A percentile compares a stretch with the other conserved stretches of the same genome.
Evolutionary conservation across 1,140 invertebrate species (phyloP).

Genomic region (Harpegnathos saltator): DNA sequence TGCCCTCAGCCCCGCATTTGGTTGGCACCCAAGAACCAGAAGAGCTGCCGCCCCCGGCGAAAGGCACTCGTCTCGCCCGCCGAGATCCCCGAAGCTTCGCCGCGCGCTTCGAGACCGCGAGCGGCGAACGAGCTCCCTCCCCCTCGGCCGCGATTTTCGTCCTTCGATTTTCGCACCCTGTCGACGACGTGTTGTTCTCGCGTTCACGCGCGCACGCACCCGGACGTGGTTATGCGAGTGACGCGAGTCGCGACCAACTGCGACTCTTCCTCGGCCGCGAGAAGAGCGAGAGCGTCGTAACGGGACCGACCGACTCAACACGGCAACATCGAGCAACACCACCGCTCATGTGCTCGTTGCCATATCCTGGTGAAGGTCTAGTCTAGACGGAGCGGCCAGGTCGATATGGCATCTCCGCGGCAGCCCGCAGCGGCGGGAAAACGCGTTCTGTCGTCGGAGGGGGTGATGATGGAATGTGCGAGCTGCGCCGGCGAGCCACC

Average conservation of each 20-base stretch:
- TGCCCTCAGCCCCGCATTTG: too few relatives aligned
- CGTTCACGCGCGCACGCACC: too few relatives aligned
- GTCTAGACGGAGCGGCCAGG: constrained; percentile 79
- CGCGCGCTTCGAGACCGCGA: too few relatives aligned
- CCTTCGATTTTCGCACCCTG: too few relatives aligned
- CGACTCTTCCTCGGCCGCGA: too few relatives aligned
- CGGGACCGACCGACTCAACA: constrained; percentile 64
- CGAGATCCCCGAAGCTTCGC: too few relatives aligned
- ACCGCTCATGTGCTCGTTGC: not conserved
- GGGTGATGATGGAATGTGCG: constrained; percentile 21
- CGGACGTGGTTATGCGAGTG: too few relatives aligned
- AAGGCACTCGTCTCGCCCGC: too few relatives aligned
- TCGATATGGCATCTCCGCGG: constrained; percentile 78
- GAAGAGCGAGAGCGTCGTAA: constrained; percentile 69
- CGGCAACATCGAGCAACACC: constrained; percentile 36
- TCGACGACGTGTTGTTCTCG: too few relatives aligned
- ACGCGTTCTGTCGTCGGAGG: not conserved
- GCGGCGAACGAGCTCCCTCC: not conserved
- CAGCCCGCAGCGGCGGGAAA: constrained; percentile 38
- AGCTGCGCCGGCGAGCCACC: constrained; percentile 37
- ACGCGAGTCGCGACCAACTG: too few relatives aligned
- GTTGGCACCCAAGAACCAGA: too few relatives aligned
- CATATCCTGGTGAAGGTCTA: constrained; percentile 67
- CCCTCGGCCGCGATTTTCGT: not conserved
- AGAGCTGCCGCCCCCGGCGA: too few relatives aligned